Evolutionary conservation across 35 echinoderm and acorn worm species (phyloP).

Genomic region (Nesometra sesokonis): DNA sequence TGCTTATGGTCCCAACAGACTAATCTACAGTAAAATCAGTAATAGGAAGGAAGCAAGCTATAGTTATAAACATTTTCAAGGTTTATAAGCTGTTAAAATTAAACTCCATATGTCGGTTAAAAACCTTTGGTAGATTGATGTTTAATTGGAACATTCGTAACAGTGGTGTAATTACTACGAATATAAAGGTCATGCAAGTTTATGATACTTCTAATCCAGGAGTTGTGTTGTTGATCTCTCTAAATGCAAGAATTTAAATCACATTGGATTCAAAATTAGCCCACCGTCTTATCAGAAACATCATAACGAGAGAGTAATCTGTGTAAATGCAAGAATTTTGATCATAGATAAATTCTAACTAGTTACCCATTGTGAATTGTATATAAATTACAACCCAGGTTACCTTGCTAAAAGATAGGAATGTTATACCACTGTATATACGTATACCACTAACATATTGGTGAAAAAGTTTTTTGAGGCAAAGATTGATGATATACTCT

Average conservation of each 20-base stretch:
- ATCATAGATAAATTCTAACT: neutral
- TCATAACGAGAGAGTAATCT: too few relatives aligned
- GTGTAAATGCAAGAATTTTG: neutral
- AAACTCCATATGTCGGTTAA: neutral
- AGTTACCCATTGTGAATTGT: too few relatives aligned
- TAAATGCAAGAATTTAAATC: neutral
- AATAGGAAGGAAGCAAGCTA: neutral
- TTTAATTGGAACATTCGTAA: neutral
- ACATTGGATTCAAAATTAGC: neutral
- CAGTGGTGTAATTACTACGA: neutral
- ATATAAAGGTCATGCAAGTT: neutral
- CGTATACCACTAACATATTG: too few relatives aligned
- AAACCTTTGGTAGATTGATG: neutral
- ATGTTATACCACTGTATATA: too few relatives aligned
- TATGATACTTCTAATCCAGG: neutral
- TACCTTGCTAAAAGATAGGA: too few relatives aligned
- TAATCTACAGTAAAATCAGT: neutral
- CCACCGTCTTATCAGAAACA: too few relatives aligned
- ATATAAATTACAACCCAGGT: too few relatives aligned
- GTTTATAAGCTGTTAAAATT: neutral
- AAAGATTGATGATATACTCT: too few relatives aligned
- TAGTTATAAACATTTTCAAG: neutral
- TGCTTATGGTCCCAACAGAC: neutral
- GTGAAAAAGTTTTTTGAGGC: too few relatives aligned
- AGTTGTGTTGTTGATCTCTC: neutral